phyloP scores from a whole-genome alignment of 2,888 invertebrate genomes.

The Protonemura montana region DNA sequence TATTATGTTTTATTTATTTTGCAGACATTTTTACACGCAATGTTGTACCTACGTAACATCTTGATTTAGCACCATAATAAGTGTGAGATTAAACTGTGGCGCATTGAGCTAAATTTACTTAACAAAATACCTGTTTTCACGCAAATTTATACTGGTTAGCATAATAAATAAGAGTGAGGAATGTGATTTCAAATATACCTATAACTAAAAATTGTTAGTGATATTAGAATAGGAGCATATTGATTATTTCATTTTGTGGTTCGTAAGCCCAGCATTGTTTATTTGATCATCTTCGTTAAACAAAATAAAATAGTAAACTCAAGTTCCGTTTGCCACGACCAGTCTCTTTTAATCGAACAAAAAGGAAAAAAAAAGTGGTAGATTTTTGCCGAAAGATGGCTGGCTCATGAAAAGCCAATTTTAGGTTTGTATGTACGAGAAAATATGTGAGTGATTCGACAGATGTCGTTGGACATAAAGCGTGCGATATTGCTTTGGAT shows the following conservation, averaged over 20 bases:
- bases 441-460: constrained; percentile 19
- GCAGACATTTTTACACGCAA: not conserved
- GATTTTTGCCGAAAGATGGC: not conserved
- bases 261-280: too few relatives aligned
- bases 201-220: too few relatives aligned
- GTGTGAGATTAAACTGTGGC: not conserved
- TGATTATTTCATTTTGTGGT: too few relatives aligned
- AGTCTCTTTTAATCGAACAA: not conserved
- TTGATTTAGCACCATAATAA: not conserved
- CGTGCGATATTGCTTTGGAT: not conserved
- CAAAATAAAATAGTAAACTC: too few relatives aligned
- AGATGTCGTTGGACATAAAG: constrained; percentile 2
- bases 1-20: not conserved
- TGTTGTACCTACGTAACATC: not conserved
- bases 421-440: not conserved
- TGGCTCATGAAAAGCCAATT: constrained; percentile 14
- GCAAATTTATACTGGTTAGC: not conserved
- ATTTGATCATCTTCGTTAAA: too few relatives aligned
- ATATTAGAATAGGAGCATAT: too few relatives aligned
- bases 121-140: not conserved
- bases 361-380: not conserved
- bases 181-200: not conserved
- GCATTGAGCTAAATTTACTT: not conserved
- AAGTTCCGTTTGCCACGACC: too few relatives aligned
- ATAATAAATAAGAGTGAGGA: not conserved